Evolutionary conservation across 2,113 vertebrate genomes (phyloP).

Genomic region (Uria aalge): DNA sequence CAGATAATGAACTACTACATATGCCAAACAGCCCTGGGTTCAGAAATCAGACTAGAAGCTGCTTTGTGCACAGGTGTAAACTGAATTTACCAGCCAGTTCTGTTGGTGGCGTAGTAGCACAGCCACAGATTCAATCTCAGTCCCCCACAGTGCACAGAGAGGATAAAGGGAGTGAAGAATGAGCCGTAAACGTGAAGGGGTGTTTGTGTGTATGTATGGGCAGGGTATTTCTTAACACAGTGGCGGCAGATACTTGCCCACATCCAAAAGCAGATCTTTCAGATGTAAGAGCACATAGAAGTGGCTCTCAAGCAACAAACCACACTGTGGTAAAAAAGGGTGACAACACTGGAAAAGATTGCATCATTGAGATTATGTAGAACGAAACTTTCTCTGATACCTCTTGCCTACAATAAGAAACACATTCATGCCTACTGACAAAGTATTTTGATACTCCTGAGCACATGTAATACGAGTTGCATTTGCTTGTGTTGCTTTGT

Average conservation of each 20-base stretch:
- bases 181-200: accelerated
- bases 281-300: neutral
- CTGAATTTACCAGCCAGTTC: neutral
- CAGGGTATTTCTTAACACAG: neutral
- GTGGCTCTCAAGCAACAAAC: neutral
- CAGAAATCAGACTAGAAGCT: neutral
- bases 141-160: neutral
- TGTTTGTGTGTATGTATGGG: accelerated
- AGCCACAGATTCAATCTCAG: neutral
- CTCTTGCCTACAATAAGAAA: neutral
- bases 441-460: neutral
- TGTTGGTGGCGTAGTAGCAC: neutral
- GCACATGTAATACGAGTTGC: neutral
- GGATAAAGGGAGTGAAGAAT: neutral
- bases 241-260: neutral
- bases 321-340: neutral
- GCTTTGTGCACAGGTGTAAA: neutral
- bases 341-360: neutral
- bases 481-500: neutral
- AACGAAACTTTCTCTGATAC: neutral
- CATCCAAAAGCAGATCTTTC: neutral
- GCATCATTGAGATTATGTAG: neutral
- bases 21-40: neutral
- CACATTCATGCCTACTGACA: neutral
- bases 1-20: neutral